Conservation (phyloP, 2,797 vertebrate genomes). For the Urophycis tenuis region DNA sequence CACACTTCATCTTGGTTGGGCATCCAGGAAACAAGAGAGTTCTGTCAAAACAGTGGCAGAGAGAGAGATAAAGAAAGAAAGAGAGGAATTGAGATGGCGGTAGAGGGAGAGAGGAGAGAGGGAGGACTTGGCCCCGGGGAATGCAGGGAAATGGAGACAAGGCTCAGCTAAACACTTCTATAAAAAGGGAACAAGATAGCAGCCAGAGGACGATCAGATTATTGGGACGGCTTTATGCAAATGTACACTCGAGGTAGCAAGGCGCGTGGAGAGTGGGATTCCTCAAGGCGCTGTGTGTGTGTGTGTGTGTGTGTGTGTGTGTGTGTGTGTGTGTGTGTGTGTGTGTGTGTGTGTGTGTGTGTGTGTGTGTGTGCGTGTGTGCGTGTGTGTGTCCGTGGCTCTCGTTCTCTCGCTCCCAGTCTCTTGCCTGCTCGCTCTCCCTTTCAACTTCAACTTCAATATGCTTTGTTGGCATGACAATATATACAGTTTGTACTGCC, state of each 20-base stretch:
- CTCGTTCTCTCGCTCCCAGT: background rate
- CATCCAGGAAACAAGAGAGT: background rate
- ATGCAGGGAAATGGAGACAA: constrained; percentile 40
- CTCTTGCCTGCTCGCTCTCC: background rate
- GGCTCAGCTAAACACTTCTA: constrained; percentile 53
- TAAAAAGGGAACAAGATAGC: constrained; percentile 55
- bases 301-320: background rate
- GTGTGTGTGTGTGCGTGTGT: background rate
- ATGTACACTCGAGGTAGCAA: constrained; percentile 46
- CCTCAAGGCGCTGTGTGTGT: background rate
- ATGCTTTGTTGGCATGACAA: background rate
- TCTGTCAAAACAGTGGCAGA: background rate
- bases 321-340: background rate
- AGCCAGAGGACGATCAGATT: constrained; percentile 66
- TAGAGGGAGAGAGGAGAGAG: background rate
- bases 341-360: background rate
- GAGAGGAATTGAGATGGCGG: background rate
- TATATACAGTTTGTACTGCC: background rate
- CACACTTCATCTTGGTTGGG: background rate
- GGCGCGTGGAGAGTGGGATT: background rate
- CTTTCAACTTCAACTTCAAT: background rate
- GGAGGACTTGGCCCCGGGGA: constrained; percentile 49
- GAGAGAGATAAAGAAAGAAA: background rate
- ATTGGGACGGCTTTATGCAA: constrained; percentile 62
- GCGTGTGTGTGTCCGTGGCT: background rate